Evolutionary conservation across 1,140 invertebrate genomes (phyloP), one percentile per base, ranked within the genome.

Genomic region (Drosophila pruinosa): DNA sequence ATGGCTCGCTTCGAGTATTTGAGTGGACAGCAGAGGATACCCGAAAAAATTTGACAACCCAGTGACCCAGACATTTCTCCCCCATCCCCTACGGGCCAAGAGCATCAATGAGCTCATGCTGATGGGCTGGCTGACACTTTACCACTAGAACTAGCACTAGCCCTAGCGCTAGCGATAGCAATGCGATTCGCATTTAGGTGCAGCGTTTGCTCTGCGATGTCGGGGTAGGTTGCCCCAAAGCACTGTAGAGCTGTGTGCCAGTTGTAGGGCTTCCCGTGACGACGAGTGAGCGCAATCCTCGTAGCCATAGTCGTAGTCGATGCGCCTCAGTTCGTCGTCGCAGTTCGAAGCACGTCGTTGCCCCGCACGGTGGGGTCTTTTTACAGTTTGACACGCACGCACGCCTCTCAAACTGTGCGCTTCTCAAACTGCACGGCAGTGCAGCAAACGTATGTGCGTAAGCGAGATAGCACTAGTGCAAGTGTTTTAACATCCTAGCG

Each of bases 21-120:
- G 8, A 68, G 43, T 15, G 43, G 24, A 38, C 28, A 47, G 43
- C 21, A 68, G 43, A n/a, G 43, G 24, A 38, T 31, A 47, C 36
- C 21, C 36, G 34, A 47, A 58, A 79, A 50, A 38, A n/a, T 43
- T 39, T 68, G 63, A 71, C 75, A 67, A 75, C 82, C 78, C 65
- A 86, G 69, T 86, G 81, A 86, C 81, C 81, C 81, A 86, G 78
- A 86, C 81, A 86, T 71, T 69, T 80, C 61, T 10, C 36, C 15
- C 19, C 53, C 58, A 31, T 43, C 48, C 38, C 31, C 12, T 5
- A 3, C 6, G 14, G 28, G n/a, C 17, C 17, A 17, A 17, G 19
- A 34, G n/a, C 36, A 17, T 15, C 59, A 62, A 70, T 82, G 78
- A 81, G 78, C 78, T 81, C 78, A 81, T 57, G 22, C 24, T 57